Conservation (phyloP, 2,888 invertebrate genomes). For the Mythimna impura region DNA sequence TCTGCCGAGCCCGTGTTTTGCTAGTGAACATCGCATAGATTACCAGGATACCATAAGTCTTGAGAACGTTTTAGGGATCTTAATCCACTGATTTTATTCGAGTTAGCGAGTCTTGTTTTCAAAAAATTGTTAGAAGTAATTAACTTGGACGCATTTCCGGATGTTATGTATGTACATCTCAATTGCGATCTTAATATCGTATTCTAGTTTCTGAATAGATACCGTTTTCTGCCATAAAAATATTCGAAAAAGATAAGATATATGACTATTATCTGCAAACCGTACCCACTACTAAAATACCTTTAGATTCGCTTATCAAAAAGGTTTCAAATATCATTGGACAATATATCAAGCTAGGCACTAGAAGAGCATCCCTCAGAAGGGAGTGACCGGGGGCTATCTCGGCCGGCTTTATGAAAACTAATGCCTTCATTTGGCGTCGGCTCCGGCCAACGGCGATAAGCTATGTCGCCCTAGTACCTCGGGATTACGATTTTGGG, state of each 20-base stretch:
- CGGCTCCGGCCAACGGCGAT: slow-evolving; percentile 83
- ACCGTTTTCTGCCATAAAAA: slow-evolving; percentile 1
- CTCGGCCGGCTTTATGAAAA: slow-evolving; percentile 88
- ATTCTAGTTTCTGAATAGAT: not conserved
- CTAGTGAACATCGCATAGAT: slow-evolving; percentile 54
- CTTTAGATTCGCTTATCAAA: slow-evolving; percentile 67
- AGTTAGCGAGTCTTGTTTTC: not conserved
- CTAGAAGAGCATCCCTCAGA: slow-evolving; percentile 77
- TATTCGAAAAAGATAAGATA: slow-evolving; percentile 21
- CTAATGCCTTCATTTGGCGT: slow-evolving; percentile 90
- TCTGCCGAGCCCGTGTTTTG: slow-evolving; percentile 58
- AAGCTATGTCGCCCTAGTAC: slow-evolving; percentile 88
- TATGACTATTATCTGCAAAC: slow-evolving; percentile 42
- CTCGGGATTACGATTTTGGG: slow-evolving; percentile 85
- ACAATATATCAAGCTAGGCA: slow-evolving; percentile 78
- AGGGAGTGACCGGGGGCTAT: slow-evolving; percentile 83
- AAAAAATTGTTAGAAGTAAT: not conserved
- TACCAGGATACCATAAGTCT: slow-evolving; percentile 15
- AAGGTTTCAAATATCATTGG: slow-evolving; percentile 74
- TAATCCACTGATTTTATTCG: not conserved
- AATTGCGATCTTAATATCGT: not conserved
- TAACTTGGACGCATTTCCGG: not conserved
- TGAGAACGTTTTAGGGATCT: not conserved
- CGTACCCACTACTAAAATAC: slow-evolving; percentile 61
- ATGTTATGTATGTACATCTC: not conserved